Conservation (phyloP, 2,113 vertebrate species). For the Otolemur garnettii region DNA sequence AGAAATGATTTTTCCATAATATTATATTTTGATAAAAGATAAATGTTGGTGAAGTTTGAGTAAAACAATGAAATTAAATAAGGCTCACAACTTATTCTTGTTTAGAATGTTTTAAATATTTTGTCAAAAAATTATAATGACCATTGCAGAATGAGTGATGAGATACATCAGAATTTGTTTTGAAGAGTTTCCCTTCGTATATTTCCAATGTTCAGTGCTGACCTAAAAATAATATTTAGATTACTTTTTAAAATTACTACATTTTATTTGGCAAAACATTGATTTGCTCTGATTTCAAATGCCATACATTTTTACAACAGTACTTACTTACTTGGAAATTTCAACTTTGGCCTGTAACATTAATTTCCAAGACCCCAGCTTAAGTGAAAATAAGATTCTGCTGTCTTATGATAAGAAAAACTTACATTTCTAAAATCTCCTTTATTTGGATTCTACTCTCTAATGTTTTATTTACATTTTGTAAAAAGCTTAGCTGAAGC, state of each 20-base stretch:
- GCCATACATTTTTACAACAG: background rate
- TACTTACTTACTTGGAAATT: background rate
- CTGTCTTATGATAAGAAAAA: background rate
- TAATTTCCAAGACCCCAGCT: background rate
- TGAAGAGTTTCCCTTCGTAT: background rate
- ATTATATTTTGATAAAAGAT: background rate
- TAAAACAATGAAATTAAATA: background rate
- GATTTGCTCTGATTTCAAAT: background rate
- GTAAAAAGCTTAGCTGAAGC: background rate
- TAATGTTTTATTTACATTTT: constrained; percentile 18
- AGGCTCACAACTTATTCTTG: background rate
- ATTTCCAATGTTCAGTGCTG: background rate
- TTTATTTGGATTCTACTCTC: background rate
- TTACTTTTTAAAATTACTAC: background rate
- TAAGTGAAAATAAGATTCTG: background rate
- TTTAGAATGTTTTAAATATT: background rate
- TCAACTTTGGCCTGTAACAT: background rate
- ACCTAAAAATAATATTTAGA: background rate
- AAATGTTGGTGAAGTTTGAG: background rate
- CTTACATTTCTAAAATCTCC: background rate
- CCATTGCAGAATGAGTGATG: background rate
- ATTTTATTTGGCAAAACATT: background rate
- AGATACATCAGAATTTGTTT: background rate
- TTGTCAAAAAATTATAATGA: background rate
- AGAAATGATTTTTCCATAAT: background rate